Conservation (phyloP, 1,140 invertebrate genomes). For the Camponotus floridanus region DNA sequence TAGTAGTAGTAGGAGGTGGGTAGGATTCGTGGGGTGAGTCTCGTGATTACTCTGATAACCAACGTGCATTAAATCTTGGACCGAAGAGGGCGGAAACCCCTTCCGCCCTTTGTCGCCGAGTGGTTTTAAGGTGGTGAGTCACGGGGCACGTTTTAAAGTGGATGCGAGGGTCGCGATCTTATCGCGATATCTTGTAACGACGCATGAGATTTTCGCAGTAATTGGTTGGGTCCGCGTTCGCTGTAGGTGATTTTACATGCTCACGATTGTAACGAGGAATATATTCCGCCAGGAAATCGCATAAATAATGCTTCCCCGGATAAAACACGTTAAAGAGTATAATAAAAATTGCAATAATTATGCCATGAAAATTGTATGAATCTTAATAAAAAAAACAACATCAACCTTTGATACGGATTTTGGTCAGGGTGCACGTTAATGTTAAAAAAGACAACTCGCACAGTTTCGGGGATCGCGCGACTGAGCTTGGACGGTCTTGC, state of each 20-base stretch:
- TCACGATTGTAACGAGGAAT: neutral
- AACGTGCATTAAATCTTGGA: constrained; percentile 85
- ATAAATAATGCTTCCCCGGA: neutral
- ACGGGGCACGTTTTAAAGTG: constrained; percentile 79
- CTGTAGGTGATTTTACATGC: neutral
- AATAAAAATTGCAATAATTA: neutral
- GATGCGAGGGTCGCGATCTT: constrained; percentile 58
- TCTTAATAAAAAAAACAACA: neutral
- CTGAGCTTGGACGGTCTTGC: constrained; percentile 5
- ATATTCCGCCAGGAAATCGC: neutral
- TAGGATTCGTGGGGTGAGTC: constrained; percentile 60
- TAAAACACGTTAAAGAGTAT: neutral
- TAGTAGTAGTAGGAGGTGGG: constrained; percentile 64
- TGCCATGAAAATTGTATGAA: neutral
- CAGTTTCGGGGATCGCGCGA: neutral
- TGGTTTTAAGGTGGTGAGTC: constrained; percentile 83
- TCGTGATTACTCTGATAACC: constrained; percentile 85
- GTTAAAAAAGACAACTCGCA: constrained; percentile 13
- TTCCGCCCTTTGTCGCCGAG: constrained; percentile 80
- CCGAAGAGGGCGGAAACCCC: constrained; percentile 81
- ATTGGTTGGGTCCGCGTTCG: constrained; percentile 34
- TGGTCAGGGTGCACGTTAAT: neutral
- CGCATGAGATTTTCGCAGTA: constrained; percentile 30
- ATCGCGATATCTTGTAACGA: constrained; percentile 63
- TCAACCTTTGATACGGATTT: neutral